Base-by-base conservation (phyloP, 92 coral and sea anemone genomes). In the Bergia puertoricense region DNA sequence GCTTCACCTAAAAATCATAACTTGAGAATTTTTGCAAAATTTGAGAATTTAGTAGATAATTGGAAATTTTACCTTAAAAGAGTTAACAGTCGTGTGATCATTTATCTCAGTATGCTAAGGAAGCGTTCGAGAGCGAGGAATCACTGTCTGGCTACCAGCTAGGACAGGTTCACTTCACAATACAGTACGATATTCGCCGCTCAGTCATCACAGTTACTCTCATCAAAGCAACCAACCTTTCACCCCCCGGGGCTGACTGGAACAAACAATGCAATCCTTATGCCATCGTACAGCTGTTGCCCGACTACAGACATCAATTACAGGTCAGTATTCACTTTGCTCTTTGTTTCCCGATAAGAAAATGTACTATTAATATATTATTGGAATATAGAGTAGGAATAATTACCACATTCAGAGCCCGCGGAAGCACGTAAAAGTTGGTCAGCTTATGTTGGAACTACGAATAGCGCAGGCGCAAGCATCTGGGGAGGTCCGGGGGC, bases 281-380 rank as follows among this genome's bases (percentile, higher is more conserved):
- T 75, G 98, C 90, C 1, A 94, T 95, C 5, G 86, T 96, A 2
- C 95, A 92, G 77, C 89, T 96, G 3, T 92, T 92, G n/a, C 98
- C 98, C 16, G 98, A 96, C 80, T 96, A 93, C 87, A 90, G 92
- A 30, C 98, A 96, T 80, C 96, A 94, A n/a, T 87, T 96, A 16
- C 98, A 96, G 85, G 87, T 84, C 67, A 45, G 87, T 84, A 2
- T 84, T 46, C 37, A 10, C 37, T 39, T 54, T 43, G 8, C 16
- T 0, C 11, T 16, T 62, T 62, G n/a, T 18, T 20, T 62, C 30
- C 8, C 7, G 6, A 2, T 57, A 6, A 3, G 66, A 18, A 57
- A 57, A 11, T 57, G 13, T 57, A 57, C 20, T 46, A 30, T 30
- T 30, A 30, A 30, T 30, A 30, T 30, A 30, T 30, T 30, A 30